phyloP scores from a whole-genome alignment of 2,113 vertebrate species.

The Petrocephalus microphthalmus region DNA sequence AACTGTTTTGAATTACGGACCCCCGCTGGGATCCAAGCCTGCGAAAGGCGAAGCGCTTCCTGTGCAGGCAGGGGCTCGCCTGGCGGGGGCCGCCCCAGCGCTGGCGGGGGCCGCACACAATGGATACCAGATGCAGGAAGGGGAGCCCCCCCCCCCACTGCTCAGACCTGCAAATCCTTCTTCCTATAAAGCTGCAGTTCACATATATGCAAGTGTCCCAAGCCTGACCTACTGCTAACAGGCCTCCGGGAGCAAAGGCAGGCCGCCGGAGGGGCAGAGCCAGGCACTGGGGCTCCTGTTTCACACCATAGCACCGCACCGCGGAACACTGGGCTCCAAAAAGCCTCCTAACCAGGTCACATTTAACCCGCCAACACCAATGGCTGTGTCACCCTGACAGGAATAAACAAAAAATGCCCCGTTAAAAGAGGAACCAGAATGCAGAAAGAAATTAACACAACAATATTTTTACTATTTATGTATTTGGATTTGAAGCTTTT shows the following conservation, averaged over 20 bases:
- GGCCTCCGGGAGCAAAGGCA: conserved; percentile 35
- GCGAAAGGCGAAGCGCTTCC: conserved; percentile 57
- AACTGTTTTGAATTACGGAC: conserved; percentile 74
- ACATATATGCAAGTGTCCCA: conserved; percentile 46
- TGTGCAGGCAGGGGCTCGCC: conserved; percentile 44
- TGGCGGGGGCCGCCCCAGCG: conserved; percentile 53
- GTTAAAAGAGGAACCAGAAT: not conserved
- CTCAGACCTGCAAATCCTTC: conserved; percentile 33
- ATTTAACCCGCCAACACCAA: no score
- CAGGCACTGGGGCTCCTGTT: not conserved
- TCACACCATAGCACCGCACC: not conserved
- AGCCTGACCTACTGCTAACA: conserved; percentile 42
- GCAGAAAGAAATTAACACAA: not conserved
- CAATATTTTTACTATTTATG: not conserved
- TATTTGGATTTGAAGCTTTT: not conserved
- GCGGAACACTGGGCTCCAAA: not conserved
- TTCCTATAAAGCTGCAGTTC: conserved; percentile 24
- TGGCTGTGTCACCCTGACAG: not conserved
- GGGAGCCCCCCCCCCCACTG: conserved; percentile 19
- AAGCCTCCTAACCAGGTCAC: not conserved
- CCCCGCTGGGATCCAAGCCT: conserved; percentile 64
- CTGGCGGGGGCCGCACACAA: conserved; percentile 61
- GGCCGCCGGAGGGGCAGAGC: conserved; percentile 22
- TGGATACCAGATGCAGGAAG: conserved; percentile 65
- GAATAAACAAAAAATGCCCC: not conserved